A percentile compares a stretch with the other conserved stretches of the same genome.
Conservation (phyloP, 1,140 invertebrate species). For the Listronotus oregonensis region DNA sequence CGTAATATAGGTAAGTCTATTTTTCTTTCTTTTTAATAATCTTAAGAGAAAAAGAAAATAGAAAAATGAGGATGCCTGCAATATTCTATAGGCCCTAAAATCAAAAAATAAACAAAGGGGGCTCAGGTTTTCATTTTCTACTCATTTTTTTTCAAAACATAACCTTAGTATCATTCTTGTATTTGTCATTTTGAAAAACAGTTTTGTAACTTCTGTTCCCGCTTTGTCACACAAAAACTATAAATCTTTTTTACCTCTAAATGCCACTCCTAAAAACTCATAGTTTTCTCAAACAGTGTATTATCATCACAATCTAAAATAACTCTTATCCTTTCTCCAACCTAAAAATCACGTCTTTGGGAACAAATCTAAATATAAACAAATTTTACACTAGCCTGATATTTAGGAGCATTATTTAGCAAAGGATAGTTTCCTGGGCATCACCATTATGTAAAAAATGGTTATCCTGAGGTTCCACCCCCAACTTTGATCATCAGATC, state of each 20-base stretch:
- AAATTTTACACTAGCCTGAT: slow-evolving; percentile 72
- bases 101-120: too few species aligned
- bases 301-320: slow-evolving; percentile 98
- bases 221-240: too few species aligned
- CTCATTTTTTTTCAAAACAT: too few species aligned
- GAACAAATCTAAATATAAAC: slow-evolving; percentile 3
- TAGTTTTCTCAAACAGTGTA: slow-evolving; percentile 97
- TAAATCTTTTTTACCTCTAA: slow-evolving; percentile 77
- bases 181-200: too few species aligned
- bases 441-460: slow-evolving; percentile 96
- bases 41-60: too few species aligned
- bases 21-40: too few species aligned
- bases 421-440: slow-evolving; percentile 94
- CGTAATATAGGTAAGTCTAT: too few species aligned
- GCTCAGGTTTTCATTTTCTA: too few species aligned
- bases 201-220: too few species aligned
- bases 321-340: slow-evolving; percentile 94
- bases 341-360: slow-evolving; percentile 62
- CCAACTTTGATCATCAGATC: slow-evolving; percentile 96
- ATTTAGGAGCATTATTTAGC: slow-evolving; percentile 96
- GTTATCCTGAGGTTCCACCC: slow-evolving; percentile 99
- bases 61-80: too few species aligned
- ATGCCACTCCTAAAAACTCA: slow-evolving; percentile 97
- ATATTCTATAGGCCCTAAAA: too few species aligned
- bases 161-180: too few species aligned